Conservation (phyloP, 2,797 vertebrate genomes). For the Acanthiza pusilla region DNA sequence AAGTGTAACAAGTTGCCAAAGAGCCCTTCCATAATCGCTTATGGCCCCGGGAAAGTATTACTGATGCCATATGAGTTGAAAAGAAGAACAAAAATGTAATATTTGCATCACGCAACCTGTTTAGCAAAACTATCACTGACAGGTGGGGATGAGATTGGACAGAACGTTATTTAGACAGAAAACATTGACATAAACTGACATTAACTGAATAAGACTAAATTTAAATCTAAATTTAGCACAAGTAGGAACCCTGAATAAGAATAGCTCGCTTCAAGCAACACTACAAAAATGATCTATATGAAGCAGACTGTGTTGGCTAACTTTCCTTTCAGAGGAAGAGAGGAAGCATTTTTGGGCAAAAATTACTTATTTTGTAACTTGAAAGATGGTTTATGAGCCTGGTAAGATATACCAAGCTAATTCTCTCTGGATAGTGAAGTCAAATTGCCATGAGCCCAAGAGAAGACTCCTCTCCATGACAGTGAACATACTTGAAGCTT, state of each 20-base stretch:
- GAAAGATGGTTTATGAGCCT: neutral
- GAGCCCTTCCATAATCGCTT: neutral
- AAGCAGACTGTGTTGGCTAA: neutral
- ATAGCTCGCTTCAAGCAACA: neutral
- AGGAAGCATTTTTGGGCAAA: neutral
- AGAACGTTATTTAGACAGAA: neutral
- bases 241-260: neutral
- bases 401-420: neutral
- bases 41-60: rapidly evolving
- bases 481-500: neutral
- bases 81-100: neutral
- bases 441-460: neutral
- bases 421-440: neutral
- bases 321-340: neutral
- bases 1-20: neutral
- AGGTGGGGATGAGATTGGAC: neutral
- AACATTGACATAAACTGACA: neutral
- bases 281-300: neutral
- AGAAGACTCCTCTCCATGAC: neutral
- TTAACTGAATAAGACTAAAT: neutral
- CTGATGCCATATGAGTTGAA: neutral
- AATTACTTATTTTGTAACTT: neutral
- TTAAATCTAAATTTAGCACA: neutral
- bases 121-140: neutral
- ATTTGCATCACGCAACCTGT: neutral